Evolutionary conservation across 2,797 vertebrate species (phyloP).

Genomic region (Geotrypetes seraphini): DNA sequence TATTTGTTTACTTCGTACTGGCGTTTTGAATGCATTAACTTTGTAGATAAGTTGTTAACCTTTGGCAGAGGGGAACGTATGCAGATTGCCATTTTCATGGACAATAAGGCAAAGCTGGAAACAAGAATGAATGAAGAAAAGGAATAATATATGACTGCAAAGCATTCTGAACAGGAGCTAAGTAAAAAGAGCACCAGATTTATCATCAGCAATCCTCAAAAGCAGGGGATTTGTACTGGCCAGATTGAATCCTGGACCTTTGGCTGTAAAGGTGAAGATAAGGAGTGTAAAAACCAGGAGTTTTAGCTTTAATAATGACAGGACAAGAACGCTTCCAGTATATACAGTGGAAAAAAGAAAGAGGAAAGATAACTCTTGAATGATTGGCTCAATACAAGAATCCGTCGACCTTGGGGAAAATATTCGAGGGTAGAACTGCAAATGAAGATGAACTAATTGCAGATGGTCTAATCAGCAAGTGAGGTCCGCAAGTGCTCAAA

Average conservation of each 20-base stretch:
- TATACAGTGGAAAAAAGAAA: constrained; percentile 83
- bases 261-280: too few relatives aligned
- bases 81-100: constrained; percentile 47
- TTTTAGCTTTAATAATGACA: constrained; percentile 52
- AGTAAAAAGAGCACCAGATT: too few relatives aligned
- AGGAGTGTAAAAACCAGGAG: constrained; percentile 45
- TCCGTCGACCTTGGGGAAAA: constrained; percentile 86
- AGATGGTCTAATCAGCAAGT: constrained; percentile 42
- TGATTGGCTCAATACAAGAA: constrained; percentile 87
- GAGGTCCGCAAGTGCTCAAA: constrained; percentile 49
- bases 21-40: too few relatives aligned
- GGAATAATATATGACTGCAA: too few relatives aligned
- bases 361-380: constrained; percentile 85
- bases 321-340: constrained; percentile 73
- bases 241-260: too few relatives aligned
- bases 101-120: constrained; percentile 69
- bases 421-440: constrained; percentile 46
- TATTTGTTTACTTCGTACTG: too few relatives aligned
- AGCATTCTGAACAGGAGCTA: too few relatives aligned
- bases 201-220: too few relatives aligned
- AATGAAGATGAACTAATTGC: constrained; percentile 39
- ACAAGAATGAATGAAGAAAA: too few relatives aligned
- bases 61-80: constrained; percentile 42
- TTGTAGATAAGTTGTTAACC: constrained; percentile 40
- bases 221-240: too few relatives aligned